A percentile compares a stretch with the other conserved stretches of the same genome.
Evolutionary conservation across 2,888 invertebrate species (phyloP).

Genomic region (Parthenolecanium corni): DNA sequence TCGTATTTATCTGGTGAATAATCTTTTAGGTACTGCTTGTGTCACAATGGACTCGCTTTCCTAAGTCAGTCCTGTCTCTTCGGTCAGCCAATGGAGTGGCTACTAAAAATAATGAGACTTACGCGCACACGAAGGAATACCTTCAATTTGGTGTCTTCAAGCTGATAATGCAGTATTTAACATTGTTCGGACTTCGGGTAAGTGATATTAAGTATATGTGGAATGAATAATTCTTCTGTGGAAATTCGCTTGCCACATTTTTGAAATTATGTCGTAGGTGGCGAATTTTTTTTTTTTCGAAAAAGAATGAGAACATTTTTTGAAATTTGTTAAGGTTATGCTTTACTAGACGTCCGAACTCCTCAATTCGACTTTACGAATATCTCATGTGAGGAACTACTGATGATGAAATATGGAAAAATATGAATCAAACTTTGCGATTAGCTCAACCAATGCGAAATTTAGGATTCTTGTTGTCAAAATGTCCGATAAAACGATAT

Average conservation of each 20-base stretch:
- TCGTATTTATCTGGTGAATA: no score
- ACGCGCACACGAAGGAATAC: background rate
- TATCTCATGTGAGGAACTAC: no score
- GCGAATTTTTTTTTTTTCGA: background rate
- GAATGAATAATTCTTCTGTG: no score
- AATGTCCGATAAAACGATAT: background rate
- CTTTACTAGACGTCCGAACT: no score
- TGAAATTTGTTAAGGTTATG: background rate
- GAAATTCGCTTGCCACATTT: no score
- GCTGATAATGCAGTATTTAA: background rate
- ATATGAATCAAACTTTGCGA: no score
- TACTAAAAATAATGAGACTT: background rate
- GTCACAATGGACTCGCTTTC: background rate
- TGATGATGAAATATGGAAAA: no score
- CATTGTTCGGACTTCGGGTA: background rate
- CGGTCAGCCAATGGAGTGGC: background rate
- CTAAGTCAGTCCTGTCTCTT: background rate
- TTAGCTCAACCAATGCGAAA: no score
- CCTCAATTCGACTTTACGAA: no score
- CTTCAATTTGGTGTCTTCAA: background rate
- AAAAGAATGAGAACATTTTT: background rate
- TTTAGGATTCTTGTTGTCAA: no score
- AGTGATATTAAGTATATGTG: background rate
- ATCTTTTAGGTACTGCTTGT: background rate
- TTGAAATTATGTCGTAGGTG: background rate